Evolutionary conservation across 2,888 invertebrate species (phyloP), one percentile per base, ranked within the genome.

Genomic region (Diloba caeruleocephala): DNA sequence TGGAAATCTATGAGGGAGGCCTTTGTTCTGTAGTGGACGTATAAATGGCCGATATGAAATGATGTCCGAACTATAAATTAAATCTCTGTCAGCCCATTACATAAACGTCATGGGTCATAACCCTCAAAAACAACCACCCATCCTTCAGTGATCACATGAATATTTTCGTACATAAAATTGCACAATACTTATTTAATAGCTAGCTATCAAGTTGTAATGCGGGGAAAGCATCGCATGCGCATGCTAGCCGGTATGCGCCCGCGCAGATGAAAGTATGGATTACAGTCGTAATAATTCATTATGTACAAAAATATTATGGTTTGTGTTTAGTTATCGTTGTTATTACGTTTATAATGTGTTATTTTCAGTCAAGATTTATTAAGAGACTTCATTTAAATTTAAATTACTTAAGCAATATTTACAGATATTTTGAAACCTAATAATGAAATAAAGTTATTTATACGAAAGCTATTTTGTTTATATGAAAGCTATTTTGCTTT

Each of bases 151-250:
- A 37, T 3, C 38, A 52, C 36, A 64, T 70, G 71, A 73, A 70
- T 64, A 69, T 57, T 53, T 72, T 57, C 9, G 36, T 42, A 19
- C 21, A 39, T 37, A 39, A 42, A 42, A 41, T 71, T 51, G 52
- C 56, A 61, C 58, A 61, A 65, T 56, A 46, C 26, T 70, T 61
- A 61, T 51, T 65, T 70, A 71, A 71, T 71, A 53, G 46, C 37
- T 45, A 37, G 56, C 71, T 49, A 63, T 66, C 61, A 62, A 64
- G 26, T 21, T 52, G 33, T 59, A 31, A 69, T 50, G 63, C 39
- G 44, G 71, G 66, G 78, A 78, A 78, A 78, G 78, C 66, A 62
- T 78, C 57, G 78, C 78, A 78, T 79, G 79, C 64, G 61, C 12
- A 37, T 17, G 13, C 21, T 12, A 26, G 9, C 19, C 28, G 57